Evolutionary conservation across 2,888 invertebrate species (phyloP).

Genomic region (Cataglyphis altisquamis): DNA sequence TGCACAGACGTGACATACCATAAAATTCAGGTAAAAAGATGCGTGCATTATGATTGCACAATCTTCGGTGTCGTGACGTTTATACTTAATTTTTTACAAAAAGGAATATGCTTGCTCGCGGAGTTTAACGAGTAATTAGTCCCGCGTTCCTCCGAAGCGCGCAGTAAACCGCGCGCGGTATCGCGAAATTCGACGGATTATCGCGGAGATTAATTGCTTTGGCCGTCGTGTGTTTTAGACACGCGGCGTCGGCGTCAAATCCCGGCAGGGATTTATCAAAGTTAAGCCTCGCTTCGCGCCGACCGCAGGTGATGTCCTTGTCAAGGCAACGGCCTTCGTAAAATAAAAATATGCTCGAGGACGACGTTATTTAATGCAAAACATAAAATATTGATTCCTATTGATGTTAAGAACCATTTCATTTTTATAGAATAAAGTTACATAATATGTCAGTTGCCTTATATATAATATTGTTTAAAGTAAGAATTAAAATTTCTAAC

Average conservation of each 20-base stretch:
- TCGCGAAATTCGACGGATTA: slow-evolving; percentile 30
- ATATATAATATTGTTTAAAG: neutral
- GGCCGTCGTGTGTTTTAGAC: slow-evolving; percentile 52
- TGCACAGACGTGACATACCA: neutral
- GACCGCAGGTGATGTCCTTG: slow-evolving; percentile 46
- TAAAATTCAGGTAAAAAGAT: neutral
- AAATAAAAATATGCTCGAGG: slow-evolving; percentile 33
- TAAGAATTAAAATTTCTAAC: neutral
- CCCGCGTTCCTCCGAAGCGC: slow-evolving; percentile 23
- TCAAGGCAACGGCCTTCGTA: slow-evolving; percentile 54
- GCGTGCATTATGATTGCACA: neutral
- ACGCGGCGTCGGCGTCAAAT: slow-evolving; percentile 49
- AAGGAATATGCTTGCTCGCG: neutral
- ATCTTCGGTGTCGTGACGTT: neutral
- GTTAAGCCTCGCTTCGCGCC: slow-evolving; percentile 59
- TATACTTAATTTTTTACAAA: neutral
- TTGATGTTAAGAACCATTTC: neutral
- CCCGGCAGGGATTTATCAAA: slow-evolving; percentile 44
- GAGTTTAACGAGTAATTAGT: slow-evolving; percentile 47
- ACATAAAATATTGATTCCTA: neutral
- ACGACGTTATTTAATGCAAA: slow-evolving; percentile 20
- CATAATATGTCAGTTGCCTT: neutral
- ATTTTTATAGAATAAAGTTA: neutral
- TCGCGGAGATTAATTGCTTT: slow-evolving; percentile 46
- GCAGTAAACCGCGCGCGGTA: slow-evolving; percentile 12